Base-by-base conservation (phyloP, 1,140 invertebrate species). In the Adoxophyes honmai region DNA sequence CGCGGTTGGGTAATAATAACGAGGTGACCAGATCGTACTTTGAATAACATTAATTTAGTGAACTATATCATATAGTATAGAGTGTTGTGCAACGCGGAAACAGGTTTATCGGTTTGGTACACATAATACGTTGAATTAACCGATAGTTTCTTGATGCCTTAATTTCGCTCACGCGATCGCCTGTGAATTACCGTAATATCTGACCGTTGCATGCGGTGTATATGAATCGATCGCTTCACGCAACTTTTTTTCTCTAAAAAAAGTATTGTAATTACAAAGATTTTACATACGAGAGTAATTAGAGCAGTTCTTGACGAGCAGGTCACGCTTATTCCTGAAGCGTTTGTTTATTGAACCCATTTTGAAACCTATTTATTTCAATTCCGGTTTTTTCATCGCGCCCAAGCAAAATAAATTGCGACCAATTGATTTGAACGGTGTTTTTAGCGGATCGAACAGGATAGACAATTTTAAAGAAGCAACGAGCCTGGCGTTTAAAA, bases 201-300 rank as follows among this genome's bases (percentile, higher is more conserved):
- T 78, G 77, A 78, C 75, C 75, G 76, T 81, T 75, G 66, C 73
- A 70, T 71, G 63, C 48, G 51, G 8, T 21, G 42, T 3, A 64
- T 70, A 59, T 55, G 48, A 62, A 55, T 59, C 53, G 37, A 55
- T 57, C 48, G 37, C 11, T 18, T 51, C 59, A 70, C 55, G 58
- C 62, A 42, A 59, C 15, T 52, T 64, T 55, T 59, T 51, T 9
- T 48, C n/a, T 44, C 10, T 5, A 18, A 10, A 28, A 48, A 33
- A 48, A 0, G 18, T 28, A 18, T 28, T 28, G 16, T 48, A 28
- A 48, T 48, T 48, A 48, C 16, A 15, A 10, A 28, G 2, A 11
- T 48, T 48, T 44, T 18, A 16, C 9, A 18, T 44, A 48, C 11
- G 9, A 48, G 10, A 33, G 42, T 48, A 48, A 48, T 48, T 48